phyloP scores from a whole-genome alignment of 2,113 vertebrate species.

The Amblyornis subalaris region DNA sequence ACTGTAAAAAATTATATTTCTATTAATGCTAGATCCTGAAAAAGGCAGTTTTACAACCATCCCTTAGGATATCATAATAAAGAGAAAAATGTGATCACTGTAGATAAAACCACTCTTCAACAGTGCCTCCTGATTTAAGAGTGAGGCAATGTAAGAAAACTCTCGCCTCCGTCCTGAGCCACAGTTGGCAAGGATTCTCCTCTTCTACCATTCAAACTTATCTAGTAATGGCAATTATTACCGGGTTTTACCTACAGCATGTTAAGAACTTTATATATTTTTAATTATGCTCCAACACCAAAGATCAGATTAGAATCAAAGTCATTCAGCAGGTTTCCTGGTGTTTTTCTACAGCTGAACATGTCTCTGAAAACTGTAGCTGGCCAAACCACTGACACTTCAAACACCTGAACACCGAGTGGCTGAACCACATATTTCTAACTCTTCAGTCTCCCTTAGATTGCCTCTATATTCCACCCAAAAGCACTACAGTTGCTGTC shows the following conservation, averaged over 20 bases:
- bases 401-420: accelerated
- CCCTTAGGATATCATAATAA: not conserved
- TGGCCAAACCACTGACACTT: not conserved
- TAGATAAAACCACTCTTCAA: not conserved
- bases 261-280: not conserved
- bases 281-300: not conserved
- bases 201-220: not conserved
- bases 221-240: not conserved
- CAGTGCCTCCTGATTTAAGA: not conserved
- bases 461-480: not conserved
- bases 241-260: not conserved
- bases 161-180: not conserved
- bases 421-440: not conserved
- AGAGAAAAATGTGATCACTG: not conserved
- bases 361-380: not conserved
- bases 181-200: not conserved
- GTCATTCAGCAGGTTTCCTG: not conserved
- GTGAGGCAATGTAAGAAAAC: not conserved
- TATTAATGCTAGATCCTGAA: not conserved
- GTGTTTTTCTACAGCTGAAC: not conserved
- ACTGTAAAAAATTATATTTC: not conserved
- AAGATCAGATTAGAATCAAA: not conserved
- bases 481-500: not conserved
- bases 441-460: not conserved
- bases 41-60: not conserved